Base-by-base conservation (phyloP, 1,140 invertebrate species). In the Phenacoccus solenopsis region DNA sequence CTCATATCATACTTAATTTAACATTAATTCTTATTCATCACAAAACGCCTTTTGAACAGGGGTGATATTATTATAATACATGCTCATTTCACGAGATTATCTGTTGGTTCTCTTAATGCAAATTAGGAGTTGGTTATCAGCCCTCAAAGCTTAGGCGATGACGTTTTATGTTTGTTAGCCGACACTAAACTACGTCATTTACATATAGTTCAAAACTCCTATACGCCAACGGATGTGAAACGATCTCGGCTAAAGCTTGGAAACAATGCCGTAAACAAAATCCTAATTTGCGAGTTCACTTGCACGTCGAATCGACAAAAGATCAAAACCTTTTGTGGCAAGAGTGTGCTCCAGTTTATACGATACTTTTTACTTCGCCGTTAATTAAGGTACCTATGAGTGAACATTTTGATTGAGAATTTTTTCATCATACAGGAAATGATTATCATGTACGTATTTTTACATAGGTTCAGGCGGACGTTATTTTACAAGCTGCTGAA, bases 121-220 rank as follows among this genome's bases (percentile, higher is more conserved):
- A 49, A 49, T 49, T 74, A 88, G 82, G 83, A 84, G 67, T 77
- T 93, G 35, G 82, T 85, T 1, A 85, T 93, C 21, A 90, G 89
- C 75, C 89, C 91, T 0, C 90, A 93, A 79, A 92, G 91, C 78
- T 78, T 94, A 16, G 85, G 88, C 67, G 87, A 90, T 72, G 90
- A 93, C 76, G 80, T 90, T 0, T 75, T 93, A 7, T 81, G 87
- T 70, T 75, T 91, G 25, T 75, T 91, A 32, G 82, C 85, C n/a
- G 82, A 86, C 69, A 87, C 85, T 0, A 82, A 81, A 73, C 76
- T 94, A 21, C 77, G 81, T 57, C 86, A 93, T 74, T 78, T 94
- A 59, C 85, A 90, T 77, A 85, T 94, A 67, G 76, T 91, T 10
- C 90, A 93, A 77, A 92, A 91, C 78, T 80, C 84, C 56, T 72